Evolutionary conservation across 1,140 invertebrate species (phyloP).

Genomic region (Orchestia grillus): DNA sequence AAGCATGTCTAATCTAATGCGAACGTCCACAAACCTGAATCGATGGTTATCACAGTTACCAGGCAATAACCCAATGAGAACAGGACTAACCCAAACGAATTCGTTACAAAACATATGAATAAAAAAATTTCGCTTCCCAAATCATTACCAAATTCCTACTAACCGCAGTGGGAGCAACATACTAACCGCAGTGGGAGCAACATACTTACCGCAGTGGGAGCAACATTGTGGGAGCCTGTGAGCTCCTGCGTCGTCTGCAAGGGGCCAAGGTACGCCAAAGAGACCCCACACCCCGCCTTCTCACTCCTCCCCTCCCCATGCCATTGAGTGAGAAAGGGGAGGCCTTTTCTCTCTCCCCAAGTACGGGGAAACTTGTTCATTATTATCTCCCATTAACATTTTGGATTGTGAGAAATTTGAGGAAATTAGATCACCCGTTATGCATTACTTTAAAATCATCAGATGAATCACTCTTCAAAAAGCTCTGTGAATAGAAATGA

Average conservation of each 20-base stretch:
- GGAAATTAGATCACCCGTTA: background rate
- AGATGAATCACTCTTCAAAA: background rate
- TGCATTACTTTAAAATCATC: background rate
- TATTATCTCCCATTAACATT: background rate
- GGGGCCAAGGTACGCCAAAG: background rate
- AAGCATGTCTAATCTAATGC: too few species aligned
- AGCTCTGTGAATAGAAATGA: background rate
- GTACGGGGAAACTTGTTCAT: background rate
- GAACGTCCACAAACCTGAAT: background rate
- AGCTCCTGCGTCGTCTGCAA: background rate
- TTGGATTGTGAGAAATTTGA: background rate
- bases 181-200: background rate
- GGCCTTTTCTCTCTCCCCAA: background rate
- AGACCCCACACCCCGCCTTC: background rate
- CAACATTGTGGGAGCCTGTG: background rate
- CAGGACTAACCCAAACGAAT: background rate
- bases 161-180: slow-evolving; percentile 24
- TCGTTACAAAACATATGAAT: background rate
- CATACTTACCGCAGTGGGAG: background rate
- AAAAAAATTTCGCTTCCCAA: background rate
- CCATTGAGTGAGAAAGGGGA: background rate
- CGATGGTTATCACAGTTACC: background rate
- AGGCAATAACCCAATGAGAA: background rate
- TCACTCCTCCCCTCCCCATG: slow-evolving; percentile 11
- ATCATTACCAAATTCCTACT: background rate